Evolutionary conservation across 2,888 invertebrate species (phyloP).

Genomic region (Danaus chrysippus): DNA sequence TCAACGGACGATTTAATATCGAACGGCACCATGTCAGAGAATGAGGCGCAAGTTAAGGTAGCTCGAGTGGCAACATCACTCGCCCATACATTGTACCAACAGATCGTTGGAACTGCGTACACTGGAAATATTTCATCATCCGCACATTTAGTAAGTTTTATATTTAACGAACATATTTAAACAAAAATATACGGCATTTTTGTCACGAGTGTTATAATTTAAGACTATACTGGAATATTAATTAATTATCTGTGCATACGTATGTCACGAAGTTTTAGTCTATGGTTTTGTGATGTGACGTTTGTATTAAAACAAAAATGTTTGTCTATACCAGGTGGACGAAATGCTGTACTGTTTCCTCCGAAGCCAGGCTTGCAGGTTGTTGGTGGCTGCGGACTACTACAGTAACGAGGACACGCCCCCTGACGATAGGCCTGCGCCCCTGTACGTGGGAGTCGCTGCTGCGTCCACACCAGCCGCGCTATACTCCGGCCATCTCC

Average conservation of each 20-base stretch:
- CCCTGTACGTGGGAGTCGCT: conserved; percentile 82
- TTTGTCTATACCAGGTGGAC: conserved; percentile 72
- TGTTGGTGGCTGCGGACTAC: conserved; percentile 76
- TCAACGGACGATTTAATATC: conserved; percentile 55
- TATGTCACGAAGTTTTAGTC: too few relatives aligned
- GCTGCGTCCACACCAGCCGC: conserved; percentile 62
- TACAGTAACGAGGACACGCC: conserved; percentile 44
- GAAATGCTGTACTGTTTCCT: conserved; percentile 89
- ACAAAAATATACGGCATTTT: too few relatives aligned
- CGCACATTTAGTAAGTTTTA: conserved; percentile 57
- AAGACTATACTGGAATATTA: neutral
- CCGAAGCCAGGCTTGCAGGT: conserved; percentile 83
- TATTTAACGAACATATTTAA: too few relatives aligned
- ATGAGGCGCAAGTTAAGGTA: conserved; percentile 81
- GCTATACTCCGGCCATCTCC: conserved; percentile 78
- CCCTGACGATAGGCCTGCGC: conserved; percentile 56
- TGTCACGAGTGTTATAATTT: too few relatives aligned
- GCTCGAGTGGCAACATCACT: conserved; percentile 82
- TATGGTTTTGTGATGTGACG: too few relatives aligned
- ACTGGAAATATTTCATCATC: conserved; percentile 54
- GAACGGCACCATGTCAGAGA: conserved; percentile 57
- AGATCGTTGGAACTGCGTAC: conserved; percentile 74
- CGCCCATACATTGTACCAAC: conserved; percentile 81
- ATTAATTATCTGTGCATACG: too few relatives aligned
- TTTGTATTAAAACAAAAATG: neutral